Evolutionary conservation across 2,797 vertebrate species (phyloP).

Genomic region (Nannoperca australis): DNA sequence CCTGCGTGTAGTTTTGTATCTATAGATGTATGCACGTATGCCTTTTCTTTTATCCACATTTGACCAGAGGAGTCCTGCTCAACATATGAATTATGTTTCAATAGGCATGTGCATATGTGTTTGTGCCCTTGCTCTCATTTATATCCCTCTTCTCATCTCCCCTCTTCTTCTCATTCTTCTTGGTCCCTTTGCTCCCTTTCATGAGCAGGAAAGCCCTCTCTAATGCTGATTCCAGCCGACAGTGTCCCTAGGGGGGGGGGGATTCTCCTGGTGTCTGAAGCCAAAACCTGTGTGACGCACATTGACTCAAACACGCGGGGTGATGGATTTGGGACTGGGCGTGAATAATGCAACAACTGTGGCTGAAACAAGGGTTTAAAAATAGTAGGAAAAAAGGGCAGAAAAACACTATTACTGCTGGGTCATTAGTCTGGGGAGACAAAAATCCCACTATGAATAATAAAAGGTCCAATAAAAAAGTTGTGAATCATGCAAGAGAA

Average conservation of each 20-base stretch:
- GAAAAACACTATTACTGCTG: conserved; percentile 8
- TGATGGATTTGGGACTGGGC: conserved; percentile 47
- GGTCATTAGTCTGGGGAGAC: conserved; percentile 24
- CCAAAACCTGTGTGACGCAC: conserved; percentile 68
- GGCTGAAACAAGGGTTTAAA: not conserved
- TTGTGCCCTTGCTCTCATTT: conserved; percentile 34
- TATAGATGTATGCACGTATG: not conserved
- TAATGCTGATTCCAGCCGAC: conserved; percentile 71
- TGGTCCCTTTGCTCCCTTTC: conserved; percentile 42
- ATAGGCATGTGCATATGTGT: conserved; percentile 2
- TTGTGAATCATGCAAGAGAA: conserved; percentile 2
- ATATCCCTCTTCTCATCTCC: conserved; percentile 29
- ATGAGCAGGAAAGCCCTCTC: conserved; percentile 47
- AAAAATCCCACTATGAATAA: conserved; percentile 16
- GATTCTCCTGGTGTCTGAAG: conserved; percentile 73
- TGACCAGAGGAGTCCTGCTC: not conserved
- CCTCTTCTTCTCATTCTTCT: conserved; percentile 32
- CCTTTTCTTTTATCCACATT: conserved; percentile 21
- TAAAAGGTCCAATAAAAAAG: not conserved
- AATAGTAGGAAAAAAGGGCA: not conserved
- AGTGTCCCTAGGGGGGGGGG: conserved; percentile 60
- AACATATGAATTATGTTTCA: conserved; percentile 18
- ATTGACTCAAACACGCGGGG: conserved; percentile 45
- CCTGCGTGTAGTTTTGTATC: not conserved
- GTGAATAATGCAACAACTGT: conserved; percentile 28